These are phyloP conservation scores for Cryptus viduatorius DNA, from an alignment of 2,888 invertebrate species.

Conservation along the genomic window DNA sequence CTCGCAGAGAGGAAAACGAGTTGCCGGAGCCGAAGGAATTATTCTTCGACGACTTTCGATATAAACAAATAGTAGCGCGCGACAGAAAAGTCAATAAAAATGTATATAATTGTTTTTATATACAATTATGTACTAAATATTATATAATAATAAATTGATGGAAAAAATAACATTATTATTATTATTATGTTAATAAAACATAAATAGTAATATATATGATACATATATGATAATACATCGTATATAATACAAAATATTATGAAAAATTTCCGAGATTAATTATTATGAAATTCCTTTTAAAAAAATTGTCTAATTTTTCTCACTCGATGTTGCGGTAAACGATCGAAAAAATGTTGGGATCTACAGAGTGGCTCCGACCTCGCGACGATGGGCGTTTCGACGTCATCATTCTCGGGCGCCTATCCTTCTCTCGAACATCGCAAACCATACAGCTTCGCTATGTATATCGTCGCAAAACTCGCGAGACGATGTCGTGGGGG, in stretches of 20 bases:
- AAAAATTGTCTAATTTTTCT: not conserved
- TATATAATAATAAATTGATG: no score
- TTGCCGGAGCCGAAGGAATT: slow-evolving; percentile 22
- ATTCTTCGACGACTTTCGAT: slow-evolving; percentile 42
- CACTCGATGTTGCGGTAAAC: not conserved
- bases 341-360: not conserved
- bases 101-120: no score
- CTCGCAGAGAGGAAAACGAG: slow-evolving; percentile 17
- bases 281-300: not conserved
- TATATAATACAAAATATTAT: no score
- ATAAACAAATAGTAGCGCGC: not conserved
- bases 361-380: not conserved
- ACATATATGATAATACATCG: no score
- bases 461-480: not conserved
- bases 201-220: no score
- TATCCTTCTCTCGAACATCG: no score
- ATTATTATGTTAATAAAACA: no score
- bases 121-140: no score
- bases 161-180: no score
- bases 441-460: not conserved
- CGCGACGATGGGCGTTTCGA: not conserved
- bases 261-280: not conserved
- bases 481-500: not conserved
- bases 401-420: no score
- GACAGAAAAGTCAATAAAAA: no score